phyloP scores from a whole-genome alignment of 2,113 vertebrate species.

The Elgaria multicarinata region DNA sequence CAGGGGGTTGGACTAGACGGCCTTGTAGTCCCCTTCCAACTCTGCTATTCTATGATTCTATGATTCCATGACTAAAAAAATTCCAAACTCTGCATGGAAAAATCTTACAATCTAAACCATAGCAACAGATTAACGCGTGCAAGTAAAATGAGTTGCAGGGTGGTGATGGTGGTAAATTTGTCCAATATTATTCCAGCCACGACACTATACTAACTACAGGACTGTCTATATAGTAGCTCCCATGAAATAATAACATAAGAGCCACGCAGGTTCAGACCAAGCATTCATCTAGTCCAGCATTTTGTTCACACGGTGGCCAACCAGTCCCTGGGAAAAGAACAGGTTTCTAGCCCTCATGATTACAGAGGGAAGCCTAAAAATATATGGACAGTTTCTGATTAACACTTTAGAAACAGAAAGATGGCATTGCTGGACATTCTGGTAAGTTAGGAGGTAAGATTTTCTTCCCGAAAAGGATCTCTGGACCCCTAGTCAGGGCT shows the following conservation, averaged over 20 bases:
- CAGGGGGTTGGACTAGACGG: no score
- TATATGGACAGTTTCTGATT: background rate
- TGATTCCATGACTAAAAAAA: no score
- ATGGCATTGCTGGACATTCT: background rate
- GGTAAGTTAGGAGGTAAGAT: background rate
- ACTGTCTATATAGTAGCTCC: background rate
- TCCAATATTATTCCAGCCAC: background rate
- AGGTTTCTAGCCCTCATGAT: background rate
- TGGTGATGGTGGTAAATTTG: background rate
- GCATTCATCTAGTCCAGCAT: no score
- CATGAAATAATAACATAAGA: no score
- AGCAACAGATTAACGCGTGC: background rate
- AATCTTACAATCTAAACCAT: background rate
- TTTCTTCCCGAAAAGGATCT: background rate
- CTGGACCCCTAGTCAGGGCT: background rate
- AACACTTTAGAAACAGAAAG: background rate
- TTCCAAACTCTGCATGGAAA: background rate
- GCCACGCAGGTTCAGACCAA: no score
- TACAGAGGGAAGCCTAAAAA: background rate
- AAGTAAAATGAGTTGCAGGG: background rate
- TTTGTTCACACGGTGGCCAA: no score
- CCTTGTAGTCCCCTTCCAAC: no score
- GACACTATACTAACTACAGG: background rate
- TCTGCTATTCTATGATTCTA: no score
- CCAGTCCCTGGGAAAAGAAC: background rate